Conservation (phyloP, 2,113 vertebrate species). For the Dicrurus megarhynchus region DNA sequence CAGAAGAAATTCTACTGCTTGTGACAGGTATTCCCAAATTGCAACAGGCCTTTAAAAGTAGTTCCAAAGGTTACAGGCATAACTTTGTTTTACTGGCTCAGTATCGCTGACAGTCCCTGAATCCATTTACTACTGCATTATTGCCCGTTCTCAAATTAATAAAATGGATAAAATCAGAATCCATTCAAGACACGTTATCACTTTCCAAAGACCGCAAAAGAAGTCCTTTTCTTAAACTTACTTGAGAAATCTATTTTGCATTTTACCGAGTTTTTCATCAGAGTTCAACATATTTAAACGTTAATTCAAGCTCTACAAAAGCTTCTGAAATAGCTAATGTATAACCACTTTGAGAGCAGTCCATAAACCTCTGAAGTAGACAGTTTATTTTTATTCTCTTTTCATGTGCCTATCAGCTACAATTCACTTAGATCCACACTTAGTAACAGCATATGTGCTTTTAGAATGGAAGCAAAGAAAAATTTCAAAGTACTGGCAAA, state of each 20-base stretch:
- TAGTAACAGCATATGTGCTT: neutral
- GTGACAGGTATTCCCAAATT: neutral
- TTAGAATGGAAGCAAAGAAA: neutral
- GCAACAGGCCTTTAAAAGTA: neutral
- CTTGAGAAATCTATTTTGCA: neutral
- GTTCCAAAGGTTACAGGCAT: neutral
- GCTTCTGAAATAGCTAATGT: neutral
- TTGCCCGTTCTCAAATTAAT: neutral
- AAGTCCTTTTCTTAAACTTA: neutral
- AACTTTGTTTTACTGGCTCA: neutral
- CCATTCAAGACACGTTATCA: neutral
- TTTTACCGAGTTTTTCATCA: neutral
- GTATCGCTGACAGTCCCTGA: neutral
- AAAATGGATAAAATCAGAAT: neutral
- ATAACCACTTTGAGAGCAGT: neutral
- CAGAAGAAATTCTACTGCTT: neutral
- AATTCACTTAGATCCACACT: neutral
- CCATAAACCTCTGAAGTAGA: neutral
- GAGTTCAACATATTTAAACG: neutral
- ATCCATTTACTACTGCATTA: neutral
- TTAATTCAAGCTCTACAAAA: neutral
- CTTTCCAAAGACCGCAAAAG: neutral
- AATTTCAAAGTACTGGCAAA: neutral
- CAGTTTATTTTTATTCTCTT: neutral
- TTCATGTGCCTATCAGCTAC: neutral